phyloP scores from a whole-genome alignment of 2,797 vertebrate genomes.

The Bufotes viridis region DNA sequence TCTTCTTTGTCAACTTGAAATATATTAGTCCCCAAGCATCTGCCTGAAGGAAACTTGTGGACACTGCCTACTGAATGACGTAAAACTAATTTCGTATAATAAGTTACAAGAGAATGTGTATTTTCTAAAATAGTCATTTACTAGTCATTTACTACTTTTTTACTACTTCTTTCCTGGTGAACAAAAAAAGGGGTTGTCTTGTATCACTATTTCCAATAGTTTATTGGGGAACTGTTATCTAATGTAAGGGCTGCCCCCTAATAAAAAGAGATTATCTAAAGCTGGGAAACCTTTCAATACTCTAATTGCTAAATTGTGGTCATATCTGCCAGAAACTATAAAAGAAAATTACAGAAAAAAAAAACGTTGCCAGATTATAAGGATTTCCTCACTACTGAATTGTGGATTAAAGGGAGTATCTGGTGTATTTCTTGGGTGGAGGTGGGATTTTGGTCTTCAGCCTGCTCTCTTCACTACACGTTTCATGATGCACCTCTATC shows the following conservation, averaged over 20 bases:
- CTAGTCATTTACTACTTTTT: neutral
- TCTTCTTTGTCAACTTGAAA: constrained; percentile 10
- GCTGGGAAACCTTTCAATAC: neutral
- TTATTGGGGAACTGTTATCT: neutral
- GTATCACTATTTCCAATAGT: neutral
- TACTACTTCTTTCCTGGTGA: neutral
- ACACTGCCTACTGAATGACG: neutral
- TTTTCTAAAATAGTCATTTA: no score
- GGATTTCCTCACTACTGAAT: neutral
- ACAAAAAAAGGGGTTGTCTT: neutral
- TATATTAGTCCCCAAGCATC: neutral
- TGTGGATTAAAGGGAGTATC: neutral
- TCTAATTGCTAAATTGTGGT: neutral
- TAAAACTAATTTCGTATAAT: neutral
- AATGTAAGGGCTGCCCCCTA: neutral
- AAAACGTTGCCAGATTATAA: neutral
- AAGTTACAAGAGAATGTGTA: neutral
- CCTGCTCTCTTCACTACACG: no score
- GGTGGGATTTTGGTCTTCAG: no score
- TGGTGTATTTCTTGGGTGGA: no score
- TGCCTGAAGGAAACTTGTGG: constrained; percentile 10
- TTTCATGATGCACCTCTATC: no score
- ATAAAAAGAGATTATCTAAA: neutral
- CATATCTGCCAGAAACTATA: neutral
- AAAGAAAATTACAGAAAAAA: neutral